A percentile compares a stretch with the other conserved stretches of the same genome.
phyloP scores from a whole-genome alignment of 2,113 vertebrate genomes.

The Oncorhynchus clarkii region DNA sequence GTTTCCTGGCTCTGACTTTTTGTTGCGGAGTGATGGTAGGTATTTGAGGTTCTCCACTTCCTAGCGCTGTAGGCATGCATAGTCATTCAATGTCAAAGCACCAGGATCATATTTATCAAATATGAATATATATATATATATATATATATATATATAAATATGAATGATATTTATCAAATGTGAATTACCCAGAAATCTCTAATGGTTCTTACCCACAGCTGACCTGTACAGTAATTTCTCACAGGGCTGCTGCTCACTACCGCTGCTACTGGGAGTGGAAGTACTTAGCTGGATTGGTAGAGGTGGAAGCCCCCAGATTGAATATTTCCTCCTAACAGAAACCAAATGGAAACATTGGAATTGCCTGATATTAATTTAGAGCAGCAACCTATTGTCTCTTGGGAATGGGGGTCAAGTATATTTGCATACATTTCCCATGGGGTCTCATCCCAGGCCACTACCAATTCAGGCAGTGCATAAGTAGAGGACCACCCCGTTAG shows the following conservation, averaged over 20 bases:
- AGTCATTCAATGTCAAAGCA: constrained; percentile 56
- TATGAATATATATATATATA: no score
- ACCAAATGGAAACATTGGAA: constrained; percentile 29
- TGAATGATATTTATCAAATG: constrained; percentile 59
- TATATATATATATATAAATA: no score
- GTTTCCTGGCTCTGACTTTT: constrained; percentile 5
- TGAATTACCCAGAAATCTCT: constrained; percentile 59
- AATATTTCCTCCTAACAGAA: constrained; percentile 21
- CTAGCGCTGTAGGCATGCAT: constrained; percentile 45
- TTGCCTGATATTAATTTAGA: constrained; percentile 42
- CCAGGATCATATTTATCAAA: constrained; percentile 50
- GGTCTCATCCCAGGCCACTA: constrained; percentile 11
- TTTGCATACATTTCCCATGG: constrained; percentile 50
- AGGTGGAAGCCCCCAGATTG: constrained; percentile 20
- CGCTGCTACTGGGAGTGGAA: constrained; percentile 17
- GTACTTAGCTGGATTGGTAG: constrained; percentile 5
- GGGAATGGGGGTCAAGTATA: constrained; percentile 33
- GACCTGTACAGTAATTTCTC: constrained; percentile 49
- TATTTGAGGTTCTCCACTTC: constrained; percentile 35
- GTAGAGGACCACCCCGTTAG: constrained; percentile 14
- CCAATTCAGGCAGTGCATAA: constrained; percentile 31
- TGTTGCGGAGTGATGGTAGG: constrained; percentile 44
- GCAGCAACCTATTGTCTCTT: constrained; percentile 10
- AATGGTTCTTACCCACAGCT: constrained; percentile 52
- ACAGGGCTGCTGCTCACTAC: constrained; percentile 33